A percentile compares a stretch with the other conserved stretches of the same genome.
Conservation (phyloP, 2,797 vertebrate species). For the Decapterus maruadsi region DNA sequence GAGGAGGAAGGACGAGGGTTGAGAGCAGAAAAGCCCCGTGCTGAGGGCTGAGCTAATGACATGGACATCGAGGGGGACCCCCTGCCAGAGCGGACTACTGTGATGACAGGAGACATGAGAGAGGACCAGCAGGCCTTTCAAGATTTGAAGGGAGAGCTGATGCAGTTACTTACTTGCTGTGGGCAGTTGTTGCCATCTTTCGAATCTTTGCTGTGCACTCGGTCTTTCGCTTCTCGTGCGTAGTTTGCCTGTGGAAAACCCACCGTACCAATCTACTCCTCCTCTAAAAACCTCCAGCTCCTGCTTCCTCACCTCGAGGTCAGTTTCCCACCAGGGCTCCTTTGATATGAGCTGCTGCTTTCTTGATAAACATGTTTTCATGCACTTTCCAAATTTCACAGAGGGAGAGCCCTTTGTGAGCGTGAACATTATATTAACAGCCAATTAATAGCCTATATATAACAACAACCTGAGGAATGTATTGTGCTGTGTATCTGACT, state of each 20-base stretch:
- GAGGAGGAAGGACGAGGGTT: constrained; percentile 46
- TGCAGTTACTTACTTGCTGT: constrained; percentile 59
- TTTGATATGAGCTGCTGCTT: constrained; percentile 32
- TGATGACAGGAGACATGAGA: constrained; percentile 77
- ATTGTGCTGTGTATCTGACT: background rate
- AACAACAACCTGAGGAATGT: background rate
- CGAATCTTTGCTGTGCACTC: constrained; percentile 44
- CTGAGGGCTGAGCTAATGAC: constrained; percentile 78
- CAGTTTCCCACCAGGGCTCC: constrained; percentile 33
- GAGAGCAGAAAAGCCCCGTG: constrained; percentile 53
- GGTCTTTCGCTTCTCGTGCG: constrained; percentile 25
- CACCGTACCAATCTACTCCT: constrained; percentile 49
- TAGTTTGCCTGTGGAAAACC: constrained; percentile 60
- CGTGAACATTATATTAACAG: background rate
- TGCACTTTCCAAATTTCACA: constrained; percentile 3
- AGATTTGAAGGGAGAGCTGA: constrained; percentile 66
- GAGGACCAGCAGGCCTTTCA: constrained; percentile 73
- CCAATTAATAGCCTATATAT: background rate
- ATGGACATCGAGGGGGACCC: constrained; percentile 71
- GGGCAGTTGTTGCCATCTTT: constrained; percentile 65
- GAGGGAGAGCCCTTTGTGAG: background rate
- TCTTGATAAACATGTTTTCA: constrained; percentile 31
- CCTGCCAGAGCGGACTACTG: constrained; percentile 70
- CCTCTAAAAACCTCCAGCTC: constrained; percentile 28
- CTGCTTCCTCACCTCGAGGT: constrained; percentile 51